Evolutionary conservation across 2,797 vertebrate species (phyloP), one percentile per base, ranked within the genome.

Genomic region (Ptychadena robeensis): DNA sequence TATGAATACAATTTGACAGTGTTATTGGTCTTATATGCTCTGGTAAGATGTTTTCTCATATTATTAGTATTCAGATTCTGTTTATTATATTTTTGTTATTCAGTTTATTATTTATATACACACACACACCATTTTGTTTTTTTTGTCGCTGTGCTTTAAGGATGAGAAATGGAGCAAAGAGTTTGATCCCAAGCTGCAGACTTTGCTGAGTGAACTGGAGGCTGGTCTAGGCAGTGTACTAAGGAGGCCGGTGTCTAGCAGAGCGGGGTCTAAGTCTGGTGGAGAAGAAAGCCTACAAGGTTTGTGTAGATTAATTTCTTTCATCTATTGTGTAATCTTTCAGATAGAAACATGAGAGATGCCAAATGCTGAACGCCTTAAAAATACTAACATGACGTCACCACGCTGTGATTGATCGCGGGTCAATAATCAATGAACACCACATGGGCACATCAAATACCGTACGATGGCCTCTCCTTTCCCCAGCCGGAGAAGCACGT

Each of bases 151-250:
- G 27, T 31, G 6, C 68, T 5, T 86, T 87, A 87, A 98, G 97
- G 96, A 98, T 94, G 97, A 98, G 75, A 95, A 88, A 53, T 99
- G 97, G 98, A 94, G 93, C 88, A 93, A 93, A 88, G 88, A 90
- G 10, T 96, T 98, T 89, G 97, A 99, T 89, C 97, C 97, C 0
- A 98, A 98, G 87, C 92, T 99, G 28, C 97, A 98, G 82, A 93
- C 91, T 79, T 93, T 99, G 87, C 90, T 99, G 86, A 96, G 90
- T 88, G 96, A 99, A 65, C 92, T 99, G 81, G 97, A 99, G 90
- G 87, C 90, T 69, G 97, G 97, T 6, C 90, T 99, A 86, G 95
- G 96, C 77, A 93, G 95, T 72, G 91, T 95, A 87, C 91, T 99
- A 37, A 95, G 96, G 66, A 94, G 94, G 86, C 92, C 94, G 79